Evolutionary conservation across 2,888 invertebrate genomes (phyloP).

Genomic region (Congeria kusceri): DNA sequence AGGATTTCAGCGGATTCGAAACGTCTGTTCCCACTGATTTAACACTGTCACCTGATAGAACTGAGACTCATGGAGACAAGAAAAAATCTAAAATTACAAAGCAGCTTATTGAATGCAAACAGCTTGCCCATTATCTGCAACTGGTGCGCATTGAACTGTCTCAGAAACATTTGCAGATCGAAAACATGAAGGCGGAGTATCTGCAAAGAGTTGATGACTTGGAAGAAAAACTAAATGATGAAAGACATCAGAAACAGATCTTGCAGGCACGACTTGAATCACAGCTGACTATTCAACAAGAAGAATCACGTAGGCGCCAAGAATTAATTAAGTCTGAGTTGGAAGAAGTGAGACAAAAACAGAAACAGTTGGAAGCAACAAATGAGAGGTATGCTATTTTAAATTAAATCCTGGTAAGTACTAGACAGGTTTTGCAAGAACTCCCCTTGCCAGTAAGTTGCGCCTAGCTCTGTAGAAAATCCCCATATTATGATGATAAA

Average conservation of each 20-base stretch:
- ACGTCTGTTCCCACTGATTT: slow-evolving; percentile 84
- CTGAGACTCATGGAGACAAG: slow-evolving; percentile 64
- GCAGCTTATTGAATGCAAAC: slow-evolving; percentile 84
- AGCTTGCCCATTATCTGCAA: slow-evolving; percentile 84
- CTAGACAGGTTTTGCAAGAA: no score
- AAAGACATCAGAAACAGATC: slow-evolving; percentile 84
- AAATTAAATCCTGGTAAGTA: no score
- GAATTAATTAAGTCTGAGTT: slow-evolving; percentile 81
- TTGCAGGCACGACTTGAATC: slow-evolving; percentile 83
- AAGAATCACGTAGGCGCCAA: slow-evolving; percentile 81
- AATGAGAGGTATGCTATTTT: slow-evolving; percentile 74
- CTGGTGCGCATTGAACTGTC: slow-evolving; percentile 85
- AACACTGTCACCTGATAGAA: slow-evolving; percentile 83
- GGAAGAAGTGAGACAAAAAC: slow-evolving; percentile 81
- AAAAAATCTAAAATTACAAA: slow-evolving; percentile 77
- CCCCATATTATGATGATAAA: no score
- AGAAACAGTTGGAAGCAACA: slow-evolving; percentile 83
- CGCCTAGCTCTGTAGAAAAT: no score
- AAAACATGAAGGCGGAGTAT: slow-evolving; percentile 84
- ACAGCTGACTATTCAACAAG: slow-evolving; percentile 83
- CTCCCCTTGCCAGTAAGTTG: no score
- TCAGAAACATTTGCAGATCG: slow-evolving; percentile 83
- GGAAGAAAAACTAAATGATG: slow-evolving; percentile 84
- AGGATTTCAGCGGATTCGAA: slow-evolving; percentile 83
- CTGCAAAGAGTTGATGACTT: slow-evolving; percentile 83